Evolutionary conservation across 1,140 invertebrate species (phyloP), one percentile per base, ranked within the genome.

Genomic region (Tachypleus tridentatus): DNA sequence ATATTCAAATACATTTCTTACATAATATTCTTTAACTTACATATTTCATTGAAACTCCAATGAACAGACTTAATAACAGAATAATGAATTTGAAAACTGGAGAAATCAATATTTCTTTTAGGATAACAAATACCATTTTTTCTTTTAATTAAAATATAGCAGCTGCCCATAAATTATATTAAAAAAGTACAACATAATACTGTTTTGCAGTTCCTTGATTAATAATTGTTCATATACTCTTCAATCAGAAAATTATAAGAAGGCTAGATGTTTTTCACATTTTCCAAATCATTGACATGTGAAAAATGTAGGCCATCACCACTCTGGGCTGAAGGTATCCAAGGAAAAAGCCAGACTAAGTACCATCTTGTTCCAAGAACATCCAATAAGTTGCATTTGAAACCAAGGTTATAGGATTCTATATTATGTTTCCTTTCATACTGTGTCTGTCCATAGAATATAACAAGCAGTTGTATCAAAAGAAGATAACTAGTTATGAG

Each of bases 251-350:
- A 29, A 29, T 29, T 57, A 56, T 50, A 65, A 57, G 6, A 5
- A 11, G 7, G 56, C 58, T 51, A 67, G 59, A 67, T 59, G 61
- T 67, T 60, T 52, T 67, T 67, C 9, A 67, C 58, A 59, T 67
- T 63, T 50, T 56, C 54, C 49, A 67, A 64, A 11, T 67, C 66
- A 59, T 64, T 57, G 53, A 67, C 58, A 11, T 58, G 64, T 4
- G 51, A 5, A 51, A 70, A 70, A 62, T 70, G 50, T 11, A 70
- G 8, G 29, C 70, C 70, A 63, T 71, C 69, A 4, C 70, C 68
- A 52, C 47, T 57, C 8, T 67, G 49, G 60, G 66, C 62, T 5
- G 70, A 71, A 10, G 51, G 48, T 6, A 66, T 49, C 51, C 62
- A 62, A 5, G 70, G 69, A 29, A 49, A 64, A 4, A 71, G 49